A percentile compares a stretch with the other conserved stretches of the same genome.
Evolutionary conservation across 2,113 vertebrate species (phyloP).

Genomic region (Cyphomyrus discorhynchus): DNA sequence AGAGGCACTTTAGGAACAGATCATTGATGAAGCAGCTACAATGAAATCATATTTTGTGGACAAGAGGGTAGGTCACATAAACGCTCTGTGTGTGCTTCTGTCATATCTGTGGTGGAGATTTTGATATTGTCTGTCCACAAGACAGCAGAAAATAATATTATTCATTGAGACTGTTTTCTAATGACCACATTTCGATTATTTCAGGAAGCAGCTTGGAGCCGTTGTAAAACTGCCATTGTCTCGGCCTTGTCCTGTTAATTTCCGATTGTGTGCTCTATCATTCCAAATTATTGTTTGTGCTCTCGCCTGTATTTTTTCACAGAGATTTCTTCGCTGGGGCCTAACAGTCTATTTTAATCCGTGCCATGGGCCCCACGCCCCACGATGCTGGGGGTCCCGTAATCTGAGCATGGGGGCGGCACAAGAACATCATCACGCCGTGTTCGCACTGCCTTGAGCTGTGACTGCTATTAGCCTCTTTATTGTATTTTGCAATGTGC

Average conservation of each 20-base stretch:
- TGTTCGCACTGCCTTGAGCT: conserved; percentile 40
- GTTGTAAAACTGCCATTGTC: conserved; percentile 64
- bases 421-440: conserved; percentile 34
- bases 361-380: conserved; percentile 68
- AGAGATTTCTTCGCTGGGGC: conserved; percentile 62
- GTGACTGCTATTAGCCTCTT: conserved; percentile 60
- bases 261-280: conserved; percentile 83
- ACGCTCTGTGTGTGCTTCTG: neutral
- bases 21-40: neutral
- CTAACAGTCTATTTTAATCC: conserved; percentile 77
- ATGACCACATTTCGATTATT: conserved; percentile 41
- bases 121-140: neutral
- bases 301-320: conserved; percentile 79
- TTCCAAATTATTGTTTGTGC: conserved; percentile 86
- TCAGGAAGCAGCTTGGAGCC: conserved; percentile 32
- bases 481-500: neutral
- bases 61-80: neutral
- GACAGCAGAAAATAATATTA: neutral
- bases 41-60: neutral
- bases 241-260: conserved; percentile 77
- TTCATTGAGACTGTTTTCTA: conserved; percentile 32
- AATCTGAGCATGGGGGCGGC: conserved; percentile 41
- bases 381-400: conserved; percentile 59
- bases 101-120: neutral
- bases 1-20: neutral